Conservation (phyloP, 2,113 vertebrate species). For the Oophaga pumilio region DNA sequence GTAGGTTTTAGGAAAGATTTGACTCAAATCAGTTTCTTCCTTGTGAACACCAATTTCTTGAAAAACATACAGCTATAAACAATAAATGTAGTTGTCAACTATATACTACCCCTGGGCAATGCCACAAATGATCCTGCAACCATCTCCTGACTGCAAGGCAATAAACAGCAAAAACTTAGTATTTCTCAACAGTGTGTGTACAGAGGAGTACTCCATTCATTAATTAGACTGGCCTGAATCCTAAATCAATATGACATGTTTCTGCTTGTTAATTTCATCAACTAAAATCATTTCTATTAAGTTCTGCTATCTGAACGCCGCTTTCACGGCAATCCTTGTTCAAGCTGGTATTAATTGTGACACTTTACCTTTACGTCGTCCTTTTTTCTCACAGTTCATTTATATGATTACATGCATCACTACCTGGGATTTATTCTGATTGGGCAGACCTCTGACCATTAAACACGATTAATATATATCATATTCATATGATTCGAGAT, state of each 20-base stretch:
- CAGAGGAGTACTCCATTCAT: constrained; percentile 1
- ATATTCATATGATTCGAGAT: neutral
- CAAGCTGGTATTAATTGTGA: constrained; percentile 35
- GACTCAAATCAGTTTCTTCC: constrained; percentile 5
- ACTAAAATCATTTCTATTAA: constrained; percentile 46
- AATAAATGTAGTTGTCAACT: constrained; percentile 4
- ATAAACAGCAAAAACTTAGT: constrained; percentile 18
- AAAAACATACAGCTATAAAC: neutral
- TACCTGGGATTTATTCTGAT: constrained; percentile 10
- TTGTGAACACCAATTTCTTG: constrained; percentile 1
- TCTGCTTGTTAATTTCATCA: constrained; percentile 50
- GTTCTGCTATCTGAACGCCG: neutral
- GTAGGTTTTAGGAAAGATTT: constrained; percentile 4
- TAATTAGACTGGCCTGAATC: constrained; percentile 26
- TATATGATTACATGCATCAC: constrained; percentile 42
- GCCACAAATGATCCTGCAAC: neutral
- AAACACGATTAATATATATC: neutral
- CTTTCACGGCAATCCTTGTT: constrained; percentile 10
- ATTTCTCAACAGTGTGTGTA: neutral
- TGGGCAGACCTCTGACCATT: neutral
- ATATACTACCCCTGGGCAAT: neutral
- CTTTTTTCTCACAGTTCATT: constrained; percentile 39
- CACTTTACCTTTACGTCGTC: constrained; percentile 42
- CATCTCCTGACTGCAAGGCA: constrained; percentile 18
- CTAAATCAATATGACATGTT: constrained; percentile 49